Percentiles rank a stretch among this genome's conserved stretches.
Conservation (phyloP, 1,140 invertebrate genomes). For the Aphelenchoides avenae region DNA sequence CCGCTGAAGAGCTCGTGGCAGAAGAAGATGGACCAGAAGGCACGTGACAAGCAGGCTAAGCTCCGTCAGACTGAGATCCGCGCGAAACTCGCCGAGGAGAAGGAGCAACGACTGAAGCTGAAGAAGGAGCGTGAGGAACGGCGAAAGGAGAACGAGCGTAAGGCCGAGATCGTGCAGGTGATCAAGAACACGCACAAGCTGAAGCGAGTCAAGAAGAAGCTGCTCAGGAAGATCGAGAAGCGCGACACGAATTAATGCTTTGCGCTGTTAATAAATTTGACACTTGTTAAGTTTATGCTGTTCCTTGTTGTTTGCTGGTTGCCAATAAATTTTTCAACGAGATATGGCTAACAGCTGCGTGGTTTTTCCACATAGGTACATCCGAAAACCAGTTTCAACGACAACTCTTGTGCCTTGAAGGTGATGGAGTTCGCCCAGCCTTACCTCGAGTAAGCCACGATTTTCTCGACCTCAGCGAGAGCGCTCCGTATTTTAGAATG, state of each 20-base stretch:
- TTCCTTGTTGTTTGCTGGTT: too few species aligned
- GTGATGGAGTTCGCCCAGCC: too few species aligned
- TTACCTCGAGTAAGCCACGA: too few species aligned
- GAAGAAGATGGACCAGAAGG: conserved; percentile 25
- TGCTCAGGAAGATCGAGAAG: conserved; percentile 24
- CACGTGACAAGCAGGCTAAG: conserved; percentile 13
- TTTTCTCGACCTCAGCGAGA: too few species aligned
- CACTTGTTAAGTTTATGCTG: too few species aligned
- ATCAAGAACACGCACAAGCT: conserved; percentile 30
- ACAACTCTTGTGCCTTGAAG: too few species aligned
- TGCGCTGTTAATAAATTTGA: not conserved
- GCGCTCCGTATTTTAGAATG: conserved; percentile 44
- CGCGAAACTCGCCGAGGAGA: conserved; percentile 15
- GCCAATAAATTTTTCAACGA: too few species aligned
- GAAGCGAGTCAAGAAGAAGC: conserved; percentile 25
- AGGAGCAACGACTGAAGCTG: not conserved
- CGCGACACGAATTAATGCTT: conserved; percentile 14
- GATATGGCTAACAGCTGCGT: too few species aligned
- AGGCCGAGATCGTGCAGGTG: conserved; percentile 31
- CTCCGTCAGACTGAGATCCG: conserved; percentile 23
- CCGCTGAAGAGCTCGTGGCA: conserved; percentile 21
- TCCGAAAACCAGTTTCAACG: too few species aligned
- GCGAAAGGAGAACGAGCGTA: conserved; percentile 26
- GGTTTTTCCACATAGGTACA: too few species aligned
- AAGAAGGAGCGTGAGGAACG: conserved; percentile 29